These are phyloP conservation scores for Taurulus bubalis DNA, from an alignment of 2,113 vertebrate genomes.

Conservation along the genomic window DNA sequence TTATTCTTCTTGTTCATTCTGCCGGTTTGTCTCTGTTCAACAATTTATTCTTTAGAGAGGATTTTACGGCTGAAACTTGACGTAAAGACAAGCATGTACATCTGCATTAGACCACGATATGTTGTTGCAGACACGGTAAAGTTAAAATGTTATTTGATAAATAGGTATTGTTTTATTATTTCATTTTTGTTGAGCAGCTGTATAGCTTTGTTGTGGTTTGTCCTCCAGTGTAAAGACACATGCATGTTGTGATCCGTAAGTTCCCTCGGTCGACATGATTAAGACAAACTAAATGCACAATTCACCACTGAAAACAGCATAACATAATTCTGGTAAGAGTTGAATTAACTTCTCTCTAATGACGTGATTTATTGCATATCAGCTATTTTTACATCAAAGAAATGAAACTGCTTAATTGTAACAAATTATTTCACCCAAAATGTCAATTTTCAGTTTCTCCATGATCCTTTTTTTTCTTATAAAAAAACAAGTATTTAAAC, in stretches of 20 bases:
- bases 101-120: too few relatives aligned
- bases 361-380: constrained; percentile 28
- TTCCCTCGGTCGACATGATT: background rate
- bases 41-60: background rate
- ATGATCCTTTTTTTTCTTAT: background rate
- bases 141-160: too few relatives aligned
- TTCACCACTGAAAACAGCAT: background rate
- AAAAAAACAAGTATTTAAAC: background rate
- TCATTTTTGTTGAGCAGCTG: background rate
- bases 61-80: background rate
- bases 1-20: background rate
- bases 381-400: constrained; percentile 27
- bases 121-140: background rate
- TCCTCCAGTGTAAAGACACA: background rate
- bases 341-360: background rate
- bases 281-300: background rate
- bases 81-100: too few relatives aligned
- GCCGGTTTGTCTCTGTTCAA: background rate
- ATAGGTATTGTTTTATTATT: background rate
- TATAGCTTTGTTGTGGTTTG: background rate
- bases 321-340: background rate
- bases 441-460: background rate
- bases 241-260: background rate
- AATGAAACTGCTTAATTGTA: background rate
- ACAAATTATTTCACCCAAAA: background rate